Conservation (phyloP, 2,113 vertebrate species). For the Thryonomys swinderianus region DNA sequence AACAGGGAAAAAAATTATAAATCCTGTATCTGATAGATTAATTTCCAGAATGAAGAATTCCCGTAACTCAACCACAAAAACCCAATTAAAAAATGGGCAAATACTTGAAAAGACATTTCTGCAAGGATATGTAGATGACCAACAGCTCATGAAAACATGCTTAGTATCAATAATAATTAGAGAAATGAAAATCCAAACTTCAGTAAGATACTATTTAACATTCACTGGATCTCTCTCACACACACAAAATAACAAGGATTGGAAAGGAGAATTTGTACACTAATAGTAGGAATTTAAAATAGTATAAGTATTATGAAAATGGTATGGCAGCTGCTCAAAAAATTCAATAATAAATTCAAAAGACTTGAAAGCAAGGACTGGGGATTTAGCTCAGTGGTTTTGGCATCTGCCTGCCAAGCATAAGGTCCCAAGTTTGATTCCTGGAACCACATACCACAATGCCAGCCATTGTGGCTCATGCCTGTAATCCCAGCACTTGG, state of each 20-base stretch:
- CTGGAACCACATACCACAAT: too few species aligned
- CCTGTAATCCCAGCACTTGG: too few species aligned
- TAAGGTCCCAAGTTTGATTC: too few species aligned
- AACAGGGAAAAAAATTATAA: neutral
- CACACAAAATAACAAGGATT: neutral
- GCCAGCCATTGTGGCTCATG: too few species aligned
- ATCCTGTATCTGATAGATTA: neutral
- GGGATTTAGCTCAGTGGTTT: too few species aligned
- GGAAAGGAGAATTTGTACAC: neutral
- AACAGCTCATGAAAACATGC: slow-evolving; percentile 10
- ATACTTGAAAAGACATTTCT: slow-evolving; percentile 7
- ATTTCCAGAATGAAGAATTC: neutral
- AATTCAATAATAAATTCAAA: neutral
- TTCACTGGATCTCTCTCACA: neutral
- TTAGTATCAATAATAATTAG: neutral
- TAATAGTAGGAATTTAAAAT: neutral
- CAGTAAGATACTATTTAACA: neutral
- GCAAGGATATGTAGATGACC: neutral
- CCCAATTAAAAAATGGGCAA: neutral
- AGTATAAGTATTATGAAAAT: neutral
- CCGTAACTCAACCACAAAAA: neutral
- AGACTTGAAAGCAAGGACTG: slow-evolving; percentile 3
- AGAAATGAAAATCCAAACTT: slow-evolving; percentile 10
- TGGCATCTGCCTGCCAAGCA: too few species aligned
- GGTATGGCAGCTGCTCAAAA: neutral